phyloP scores from a whole-genome alignment of 1,140 invertebrate species.

The Pseudomyrmex pallidus region DNA sequence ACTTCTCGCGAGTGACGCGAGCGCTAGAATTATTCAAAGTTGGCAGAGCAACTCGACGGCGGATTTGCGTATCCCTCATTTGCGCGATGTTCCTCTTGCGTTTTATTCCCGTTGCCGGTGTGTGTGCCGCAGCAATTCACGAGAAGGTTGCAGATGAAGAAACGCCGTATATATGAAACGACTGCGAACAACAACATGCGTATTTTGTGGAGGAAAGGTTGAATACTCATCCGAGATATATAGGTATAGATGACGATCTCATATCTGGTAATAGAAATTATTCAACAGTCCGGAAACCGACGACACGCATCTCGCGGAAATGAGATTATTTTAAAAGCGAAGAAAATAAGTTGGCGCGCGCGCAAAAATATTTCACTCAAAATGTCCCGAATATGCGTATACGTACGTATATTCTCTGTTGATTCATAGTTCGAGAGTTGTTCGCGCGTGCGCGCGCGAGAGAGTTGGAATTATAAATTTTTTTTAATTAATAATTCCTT shows the following conservation, averaged over 20 bases:
- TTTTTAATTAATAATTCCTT: not conserved
- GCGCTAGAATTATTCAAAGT: constrained; percentile 27
- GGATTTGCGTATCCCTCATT: not conserved
- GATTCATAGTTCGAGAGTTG: not conserved
- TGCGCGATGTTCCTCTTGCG: constrained; percentile 6
- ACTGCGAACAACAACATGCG: not conserved
- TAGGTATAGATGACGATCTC: not conserved
- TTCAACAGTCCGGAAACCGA: not conserved
- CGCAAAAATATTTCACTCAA: not conserved
- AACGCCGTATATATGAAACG: not conserved
- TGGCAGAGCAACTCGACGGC: not conserved
- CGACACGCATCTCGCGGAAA: constrained; percentile 15
- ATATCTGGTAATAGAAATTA: constrained; percentile 20
- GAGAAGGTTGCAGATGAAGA: constrained; percentile 12
- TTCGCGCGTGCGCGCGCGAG: not conserved
- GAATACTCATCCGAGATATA: constrained; percentile 18
- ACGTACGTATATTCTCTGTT: no score
- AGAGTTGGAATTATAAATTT: constrained; percentile 6
- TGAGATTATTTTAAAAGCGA: constrained; percentile 27
- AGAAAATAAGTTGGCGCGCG: not conserved
- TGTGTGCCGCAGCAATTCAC: constrained; percentile 7
- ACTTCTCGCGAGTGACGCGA: not conserved
- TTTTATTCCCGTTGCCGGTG: constrained; percentile 11
- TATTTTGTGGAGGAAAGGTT: constrained; percentile 18
- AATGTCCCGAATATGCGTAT: no score